Evolutionary conservation across 2,888 invertebrate species (phyloP).

Genomic region (Eustalomyia histrio): DNA sequence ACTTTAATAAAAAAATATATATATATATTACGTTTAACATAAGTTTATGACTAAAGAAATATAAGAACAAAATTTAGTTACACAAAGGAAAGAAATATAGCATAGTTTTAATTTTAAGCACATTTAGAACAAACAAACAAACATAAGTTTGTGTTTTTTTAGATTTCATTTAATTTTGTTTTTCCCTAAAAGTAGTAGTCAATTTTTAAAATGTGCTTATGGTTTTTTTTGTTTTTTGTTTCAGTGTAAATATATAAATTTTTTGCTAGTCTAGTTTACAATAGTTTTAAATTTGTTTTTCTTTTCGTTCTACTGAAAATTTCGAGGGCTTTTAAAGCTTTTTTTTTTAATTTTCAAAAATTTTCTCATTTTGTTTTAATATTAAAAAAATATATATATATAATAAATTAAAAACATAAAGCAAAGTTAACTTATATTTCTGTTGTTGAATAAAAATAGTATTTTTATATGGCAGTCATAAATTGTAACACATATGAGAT

Average conservation of each 20-base stretch:
- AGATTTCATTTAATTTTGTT: background rate
- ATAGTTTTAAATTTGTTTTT: background rate
- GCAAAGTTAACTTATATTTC: slow-evolving; percentile 27
- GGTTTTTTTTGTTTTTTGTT: background rate
- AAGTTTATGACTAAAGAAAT: background rate
- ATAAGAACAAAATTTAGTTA: background rate
- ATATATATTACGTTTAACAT: slow-evolving; percentile 7
- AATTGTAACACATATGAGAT: slow-evolving; percentile 46
- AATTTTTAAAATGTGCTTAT: slow-evolving; percentile 16
- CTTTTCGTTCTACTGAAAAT: slow-evolving; percentile 26
- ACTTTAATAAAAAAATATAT: slow-evolving; percentile 12
- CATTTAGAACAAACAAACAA: slow-evolving; percentile 4
- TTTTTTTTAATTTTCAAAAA: slow-evolving; percentile 16
- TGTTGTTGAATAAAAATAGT: slow-evolving; percentile 40
- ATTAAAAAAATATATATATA: slow-evolving; percentile 31
- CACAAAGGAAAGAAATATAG: slow-evolving; percentile 28
- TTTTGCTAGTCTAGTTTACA: background rate
- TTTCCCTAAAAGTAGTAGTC: background rate
- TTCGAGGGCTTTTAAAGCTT: slow-evolving; percentile 61
- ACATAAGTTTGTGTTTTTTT: background rate
- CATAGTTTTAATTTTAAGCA: slow-evolving; percentile 46
- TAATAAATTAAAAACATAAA: slow-evolving; percentile 32
- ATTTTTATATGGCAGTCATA: slow-evolving; percentile 62
- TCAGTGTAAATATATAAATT: slow-evolving; percentile 2
- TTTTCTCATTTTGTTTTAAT: slow-evolving; percentile 19